These are phyloP conservation scores for Tolypeutes matacus DNA, from an alignment of 2,797 vertebrate species.

Conservation along the genomic window DNA sequence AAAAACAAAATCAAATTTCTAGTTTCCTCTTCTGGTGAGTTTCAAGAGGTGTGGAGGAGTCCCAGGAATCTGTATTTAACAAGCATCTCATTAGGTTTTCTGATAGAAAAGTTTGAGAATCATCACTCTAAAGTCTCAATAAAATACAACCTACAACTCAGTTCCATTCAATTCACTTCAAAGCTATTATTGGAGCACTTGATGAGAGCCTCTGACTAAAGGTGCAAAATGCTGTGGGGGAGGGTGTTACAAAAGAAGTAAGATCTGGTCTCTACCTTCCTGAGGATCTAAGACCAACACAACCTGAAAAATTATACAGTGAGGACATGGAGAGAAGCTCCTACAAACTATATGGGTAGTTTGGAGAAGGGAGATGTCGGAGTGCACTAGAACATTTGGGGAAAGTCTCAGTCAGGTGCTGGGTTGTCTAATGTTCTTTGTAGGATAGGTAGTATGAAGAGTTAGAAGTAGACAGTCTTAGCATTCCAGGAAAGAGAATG, in stretches of 20 bases:
- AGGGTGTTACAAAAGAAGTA: neutral
- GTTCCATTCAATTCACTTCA: neutral
- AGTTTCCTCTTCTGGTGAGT: neutral
- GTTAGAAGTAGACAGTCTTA: neutral
- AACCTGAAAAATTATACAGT: neutral
- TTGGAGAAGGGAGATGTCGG: neutral
- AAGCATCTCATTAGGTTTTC: neutral
- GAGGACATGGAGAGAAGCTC: neutral
- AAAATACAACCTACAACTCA: neutral
- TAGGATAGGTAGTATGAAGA: neutral
- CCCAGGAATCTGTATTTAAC: neutral
- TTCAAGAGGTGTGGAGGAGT: neutral
- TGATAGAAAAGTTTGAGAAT: conserved; percentile 13
- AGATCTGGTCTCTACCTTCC: neutral
- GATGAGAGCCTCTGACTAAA: neutral
- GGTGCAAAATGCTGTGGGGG: neutral
- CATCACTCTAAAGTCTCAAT: neutral
- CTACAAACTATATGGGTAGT: neutral
- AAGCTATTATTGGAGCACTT: neutral
- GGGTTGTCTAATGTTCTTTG: neutral
- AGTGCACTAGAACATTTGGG: neutral
- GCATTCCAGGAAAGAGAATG: neutral
- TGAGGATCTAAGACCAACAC: neutral
- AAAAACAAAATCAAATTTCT: neutral
- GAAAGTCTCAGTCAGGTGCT: neutral